Percentiles rank a stretch among this genome's conserved stretches.
phyloP scores from a whole-genome alignment of 2,888 invertebrate species.

The Escarpia spicata region DNA sequence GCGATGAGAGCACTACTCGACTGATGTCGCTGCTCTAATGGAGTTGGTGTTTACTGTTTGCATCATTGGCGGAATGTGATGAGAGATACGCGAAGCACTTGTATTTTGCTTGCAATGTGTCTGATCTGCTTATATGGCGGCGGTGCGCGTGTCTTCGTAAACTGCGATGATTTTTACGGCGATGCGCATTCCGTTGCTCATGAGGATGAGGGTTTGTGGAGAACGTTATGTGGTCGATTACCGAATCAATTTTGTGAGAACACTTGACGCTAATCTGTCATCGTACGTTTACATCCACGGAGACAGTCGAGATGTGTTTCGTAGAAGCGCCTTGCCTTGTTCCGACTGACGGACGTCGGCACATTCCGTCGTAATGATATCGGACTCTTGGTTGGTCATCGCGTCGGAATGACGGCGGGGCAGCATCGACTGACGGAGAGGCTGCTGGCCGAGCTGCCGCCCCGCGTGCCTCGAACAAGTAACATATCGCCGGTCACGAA shows the following conservation, averaged over 20 bases:
- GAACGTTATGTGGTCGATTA: neutral
- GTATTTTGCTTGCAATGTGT: constrained; percentile 16
- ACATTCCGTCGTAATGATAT: neutral
- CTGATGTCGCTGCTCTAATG: neutral
- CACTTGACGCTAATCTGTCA: neutral
- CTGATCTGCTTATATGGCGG: constrained; percentile 5
- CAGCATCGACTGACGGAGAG: neutral
- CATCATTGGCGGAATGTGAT: neutral
- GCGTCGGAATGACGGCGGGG: neutral
- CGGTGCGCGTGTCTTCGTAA: neutral
- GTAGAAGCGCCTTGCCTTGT: neutral
- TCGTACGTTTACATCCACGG: neutral
- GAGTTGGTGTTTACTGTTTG: neutral
- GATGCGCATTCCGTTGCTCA: neutral
- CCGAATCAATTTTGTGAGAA: neutral
- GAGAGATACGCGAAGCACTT: neutral
- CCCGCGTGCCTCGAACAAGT: neutral
- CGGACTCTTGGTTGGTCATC: neutral
- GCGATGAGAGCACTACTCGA: neutral
- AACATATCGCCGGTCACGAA: neutral
- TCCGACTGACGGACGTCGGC: neutral
- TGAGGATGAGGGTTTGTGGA: neutral
- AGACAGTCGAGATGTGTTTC: neutral
- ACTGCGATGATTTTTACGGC: constrained; percentile 13
- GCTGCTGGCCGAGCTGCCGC: neutral